Evolutionary conservation across 2,888 invertebrate genomes (phyloP), one percentile per base, ranked within the genome.

Genomic region (Tetragonisca angustula): DNA sequence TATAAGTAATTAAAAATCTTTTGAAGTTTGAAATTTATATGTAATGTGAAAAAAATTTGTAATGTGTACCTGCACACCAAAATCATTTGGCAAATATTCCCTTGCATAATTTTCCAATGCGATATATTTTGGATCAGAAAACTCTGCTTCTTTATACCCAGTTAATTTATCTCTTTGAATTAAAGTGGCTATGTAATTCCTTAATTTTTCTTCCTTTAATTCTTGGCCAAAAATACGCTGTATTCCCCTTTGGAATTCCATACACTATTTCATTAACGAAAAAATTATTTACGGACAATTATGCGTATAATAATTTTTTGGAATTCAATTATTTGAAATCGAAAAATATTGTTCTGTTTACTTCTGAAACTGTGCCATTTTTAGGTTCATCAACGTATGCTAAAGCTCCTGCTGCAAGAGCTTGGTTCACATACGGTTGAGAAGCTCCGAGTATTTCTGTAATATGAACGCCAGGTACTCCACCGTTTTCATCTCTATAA

Each of bases 401-500:
- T 49, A 92, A 88, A 52, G 87, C 90, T 69, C 90, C 90, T 11
- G 92, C 91, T 15, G 93, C 93, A 67, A 93, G 76, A 49, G 92
- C 90, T 80, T 92, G 90, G 73, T 91, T 92, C 56, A 91, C 82
- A 84, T 89, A 89, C 65, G 89, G 79, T 70, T 89, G 88, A 54
- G 91, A 88, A 36, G 90, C 87, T 52, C 93, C 93, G 50, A 93
- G 89, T 84, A 93, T 93, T 87, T 93, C 92, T 21, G 92, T 90
- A 49, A 93, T 86, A 81, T 93, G 93, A 64, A 91, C 86, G 95
- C 83, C 96, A 95, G 81, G 94, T 95, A 89, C 95, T 94, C 89
- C 95, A 89, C 87, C 97, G 97, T 93, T 95, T 96, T 85, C 95
- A 74, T 93, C 93, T 2, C 93, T 93, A 81, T 52, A 68, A 61